phyloP scores from a whole-genome alignment of 2,797 vertebrate genomes.

The Chloroceryle amazona region DNA sequence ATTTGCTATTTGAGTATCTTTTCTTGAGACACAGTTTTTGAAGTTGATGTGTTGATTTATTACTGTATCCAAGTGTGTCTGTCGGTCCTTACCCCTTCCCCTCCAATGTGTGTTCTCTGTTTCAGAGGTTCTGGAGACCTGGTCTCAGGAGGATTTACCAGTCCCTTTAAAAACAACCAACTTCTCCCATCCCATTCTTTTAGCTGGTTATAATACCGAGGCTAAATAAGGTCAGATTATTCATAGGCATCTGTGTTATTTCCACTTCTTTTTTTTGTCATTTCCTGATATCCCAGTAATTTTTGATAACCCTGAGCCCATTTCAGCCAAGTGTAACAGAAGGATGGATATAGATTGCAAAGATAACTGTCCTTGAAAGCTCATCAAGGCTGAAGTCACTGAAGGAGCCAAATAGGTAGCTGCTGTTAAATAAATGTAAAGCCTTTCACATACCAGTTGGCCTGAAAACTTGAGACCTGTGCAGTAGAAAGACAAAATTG shows the following conservation, averaged over 20 bases:
- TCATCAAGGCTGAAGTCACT: not conserved
- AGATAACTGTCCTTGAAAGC: not conserved
- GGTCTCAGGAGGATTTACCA: not conserved
- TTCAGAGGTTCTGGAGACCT: not conserved
- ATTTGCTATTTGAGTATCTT: not conserved
- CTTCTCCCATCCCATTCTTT: not conserved
- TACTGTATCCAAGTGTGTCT: not conserved
- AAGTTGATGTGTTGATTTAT: not conserved
- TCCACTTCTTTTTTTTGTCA: not conserved
- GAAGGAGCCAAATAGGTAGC: not conserved
- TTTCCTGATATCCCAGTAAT: not conserved
- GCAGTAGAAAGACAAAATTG: not conserved
- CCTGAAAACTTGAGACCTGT: not conserved
- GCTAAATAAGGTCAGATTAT: not conserved
- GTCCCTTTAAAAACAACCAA: not conserved
- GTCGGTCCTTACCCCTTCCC: not conserved
- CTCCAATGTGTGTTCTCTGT: fast-evolving
- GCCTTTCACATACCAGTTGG: not conserved
- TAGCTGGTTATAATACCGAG: not conserved
- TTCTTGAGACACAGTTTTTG: not conserved
- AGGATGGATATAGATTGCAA: not conserved
- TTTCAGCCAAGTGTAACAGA: not conserved
- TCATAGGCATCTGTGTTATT: fast-evolving
- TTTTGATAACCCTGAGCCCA: not conserved
- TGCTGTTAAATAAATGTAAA: not conserved